Evolutionary conservation across 2,888 invertebrate species (phyloP).

Genomic region (Xestia xanthographa): DNA sequence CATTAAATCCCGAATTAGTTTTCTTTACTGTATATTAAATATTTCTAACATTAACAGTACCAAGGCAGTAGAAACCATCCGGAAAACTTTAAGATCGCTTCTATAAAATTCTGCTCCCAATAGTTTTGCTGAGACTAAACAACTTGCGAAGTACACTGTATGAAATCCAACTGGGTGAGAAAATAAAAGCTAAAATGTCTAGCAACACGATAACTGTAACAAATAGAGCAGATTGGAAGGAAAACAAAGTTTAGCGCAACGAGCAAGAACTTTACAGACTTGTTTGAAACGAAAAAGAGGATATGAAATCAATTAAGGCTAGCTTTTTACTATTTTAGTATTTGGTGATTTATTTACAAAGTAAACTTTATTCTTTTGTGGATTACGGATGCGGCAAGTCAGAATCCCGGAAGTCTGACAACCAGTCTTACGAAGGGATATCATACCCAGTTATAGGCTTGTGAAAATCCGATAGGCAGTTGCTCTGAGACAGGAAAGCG

Average conservation of each 20-base stretch:
- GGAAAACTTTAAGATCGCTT: constrained; percentile 37
- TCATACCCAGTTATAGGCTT: not conserved
- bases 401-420: not conserved
- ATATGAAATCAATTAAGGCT: constrained; percentile 44
- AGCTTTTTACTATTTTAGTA: not conserved
- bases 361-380: not conserved
- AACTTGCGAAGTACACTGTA: constrained; percentile 58
- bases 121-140: constrained; percentile 60
- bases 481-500: not conserved
- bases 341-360: not conserved
- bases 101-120: constrained; percentile 49
- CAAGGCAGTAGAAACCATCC: constrained; percentile 9
- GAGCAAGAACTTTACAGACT: constrained; percentile 50
- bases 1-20: not conserved
- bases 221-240: constrained; percentile 65
- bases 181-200: constrained; percentile 68
- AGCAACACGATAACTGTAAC: constrained; percentile 67
- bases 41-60: constrained; percentile 19
- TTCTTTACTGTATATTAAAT: constrained; percentile 26
- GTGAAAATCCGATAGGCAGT: not conserved
- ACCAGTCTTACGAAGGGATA: not conserved
- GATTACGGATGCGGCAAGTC: too few species aligned
- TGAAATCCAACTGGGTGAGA: constrained; percentile 67
- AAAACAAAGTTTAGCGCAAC: constrained; percentile 62
- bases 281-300: constrained; percentile 42